These are phyloP conservation scores for Odontomachus brunneus DNA, from an alignment of 1,140 invertebrate species.

Conservation along the genomic window DNA sequence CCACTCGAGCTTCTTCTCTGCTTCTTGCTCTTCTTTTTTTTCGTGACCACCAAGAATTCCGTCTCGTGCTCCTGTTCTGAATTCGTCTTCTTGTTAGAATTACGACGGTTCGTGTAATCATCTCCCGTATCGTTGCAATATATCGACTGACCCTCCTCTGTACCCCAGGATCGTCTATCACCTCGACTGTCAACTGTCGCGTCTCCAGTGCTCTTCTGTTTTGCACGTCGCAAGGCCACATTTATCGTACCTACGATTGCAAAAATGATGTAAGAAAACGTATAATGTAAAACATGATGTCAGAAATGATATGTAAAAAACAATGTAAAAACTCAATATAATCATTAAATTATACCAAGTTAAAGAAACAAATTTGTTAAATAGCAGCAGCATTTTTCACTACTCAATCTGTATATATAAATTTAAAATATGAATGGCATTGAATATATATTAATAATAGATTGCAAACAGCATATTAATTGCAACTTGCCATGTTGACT, in stretches of 20 bases:
- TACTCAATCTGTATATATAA: too few species aligned
- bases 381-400: too few species aligned
- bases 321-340: not conserved
- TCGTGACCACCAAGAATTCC: conserved; percentile 91
- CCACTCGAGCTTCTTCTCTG: conserved; percentile 85
- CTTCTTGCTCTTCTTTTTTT: conserved; percentile 90
- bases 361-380: too few species aligned
- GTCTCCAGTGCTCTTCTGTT: conserved; percentile 82
- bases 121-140: conserved; percentile 84
- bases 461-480: conserved; percentile 1
- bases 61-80: conserved; percentile 81
- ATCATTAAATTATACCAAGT: not conserved
- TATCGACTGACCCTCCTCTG: conserved; percentile 86
- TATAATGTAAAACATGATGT: not conserved
- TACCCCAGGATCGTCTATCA: conserved; percentile 88
- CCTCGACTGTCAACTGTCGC: conserved; percentile 82
- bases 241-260: conserved; percentile 81
- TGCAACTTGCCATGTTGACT: conserved; percentile 80
- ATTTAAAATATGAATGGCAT: too few species aligned
- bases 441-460: too few species aligned
- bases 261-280: conserved; percentile 14
- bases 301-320: conserved; percentile 3
- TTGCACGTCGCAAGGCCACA: conserved; percentile 81
- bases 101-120: conserved; percentile 81
- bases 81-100: conserved; percentile 81